Base-by-base conservation (phyloP, 2,888 invertebrate genomes). In the Chloroclysta siterata region DNA sequence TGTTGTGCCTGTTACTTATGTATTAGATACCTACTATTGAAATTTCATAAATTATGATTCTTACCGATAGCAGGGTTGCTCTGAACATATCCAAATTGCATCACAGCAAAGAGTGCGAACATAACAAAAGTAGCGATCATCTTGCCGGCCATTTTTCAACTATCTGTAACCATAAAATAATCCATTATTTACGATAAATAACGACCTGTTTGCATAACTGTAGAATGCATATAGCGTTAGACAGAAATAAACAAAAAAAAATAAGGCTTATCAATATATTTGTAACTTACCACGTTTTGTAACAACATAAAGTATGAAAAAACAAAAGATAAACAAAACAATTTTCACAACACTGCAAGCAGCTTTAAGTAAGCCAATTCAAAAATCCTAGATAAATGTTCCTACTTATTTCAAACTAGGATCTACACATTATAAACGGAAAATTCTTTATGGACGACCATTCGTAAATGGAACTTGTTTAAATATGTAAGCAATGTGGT, bases 41-140 rank as follows among this genome's bases (percentile, higher is more conserved):
- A n/a, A n/a, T n/a, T n/a, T n/a, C n/a, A n/a, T n/a, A n/a, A 22
- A 1, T 22, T 22, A 22, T 22, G 1, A 22, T 22, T 22, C 87
- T 88, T 79, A 92, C 92, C 92, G 55, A 92, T 91, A 57, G 91
- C 91, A 22, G 92, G 92, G 67, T 81, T 90, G 70, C 87, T 80
- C 47, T 72, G 68, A 46, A 82, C 83, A 58, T 72, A 61, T 13
- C 78, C 82, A 36, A 87, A 72, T 71, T 78, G 81, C 51, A 89
- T 66, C 60, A 85, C 71, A 4, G 80, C 79, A 57, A 79, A 70
- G 53, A 83, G 72, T 55, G 82, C 75, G 69, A 88, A 70, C 54
- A 85, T 63, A 59, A 82, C 69, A 70, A 85, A 72, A 65, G 78
- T 70, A 68, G 80, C 77, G 64, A 82, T 80, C 72, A 89, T 74